These are phyloP conservation scores for Gallirallus australis DNA, from an alignment of 2,797 vertebrate species.

Conservation along the genomic window DNA sequence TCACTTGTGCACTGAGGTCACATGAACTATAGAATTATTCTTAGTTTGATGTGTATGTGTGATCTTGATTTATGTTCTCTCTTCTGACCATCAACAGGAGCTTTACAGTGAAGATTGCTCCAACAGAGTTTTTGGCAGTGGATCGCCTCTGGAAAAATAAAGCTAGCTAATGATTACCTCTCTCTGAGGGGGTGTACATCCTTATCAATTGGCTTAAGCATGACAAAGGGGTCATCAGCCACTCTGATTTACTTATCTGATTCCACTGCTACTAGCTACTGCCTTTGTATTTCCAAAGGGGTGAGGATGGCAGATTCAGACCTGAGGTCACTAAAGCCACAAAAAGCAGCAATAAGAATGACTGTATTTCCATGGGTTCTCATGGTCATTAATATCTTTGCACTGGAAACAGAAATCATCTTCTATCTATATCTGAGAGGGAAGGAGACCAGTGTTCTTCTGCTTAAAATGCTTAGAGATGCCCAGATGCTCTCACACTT, in stretches of 20 bases:
- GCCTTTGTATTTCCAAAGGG: not conserved
- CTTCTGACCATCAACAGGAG: not conserved
- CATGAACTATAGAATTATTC: not conserved
- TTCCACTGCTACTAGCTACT: not conserved
- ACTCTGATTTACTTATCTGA: not conserved
- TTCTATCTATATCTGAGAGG: not conserved
- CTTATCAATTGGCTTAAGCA: not conserved
- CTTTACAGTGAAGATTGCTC: not conserved
- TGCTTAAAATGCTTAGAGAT: not conserved
- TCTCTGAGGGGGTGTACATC: not conserved
- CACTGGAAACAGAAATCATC: not conserved
- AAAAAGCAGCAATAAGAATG: not conserved
- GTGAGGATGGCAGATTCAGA: not conserved
- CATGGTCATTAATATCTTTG: not conserved
- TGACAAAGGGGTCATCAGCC: not conserved
- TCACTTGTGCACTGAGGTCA: not conserved
- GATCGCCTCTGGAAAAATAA: not conserved
- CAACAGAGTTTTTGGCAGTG: not conserved
- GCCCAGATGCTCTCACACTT: too few species aligned
- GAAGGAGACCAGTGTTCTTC: not conserved
- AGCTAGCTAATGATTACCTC: constrained; percentile 40
- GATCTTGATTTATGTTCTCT: not conserved
- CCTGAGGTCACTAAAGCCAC: not conserved
- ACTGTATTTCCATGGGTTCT: not conserved
- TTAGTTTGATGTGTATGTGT: not conserved